Evolutionary conservation across 37 sponge, comb jelly and placozoan species (phyloP).

Genomic region (Trichoplax adhaerens): DNA sequence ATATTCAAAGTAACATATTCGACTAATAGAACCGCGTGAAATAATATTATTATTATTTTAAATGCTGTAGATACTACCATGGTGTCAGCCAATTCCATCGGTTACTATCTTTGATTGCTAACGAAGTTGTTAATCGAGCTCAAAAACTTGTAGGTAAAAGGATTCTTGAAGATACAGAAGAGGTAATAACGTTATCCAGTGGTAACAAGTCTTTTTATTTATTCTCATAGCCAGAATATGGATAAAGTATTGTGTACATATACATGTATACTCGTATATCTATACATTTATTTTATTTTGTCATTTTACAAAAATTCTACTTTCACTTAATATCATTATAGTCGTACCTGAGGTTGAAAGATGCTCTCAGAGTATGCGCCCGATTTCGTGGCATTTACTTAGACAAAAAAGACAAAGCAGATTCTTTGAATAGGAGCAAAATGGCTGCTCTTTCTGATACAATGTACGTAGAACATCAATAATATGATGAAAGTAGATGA

Average conservation of each 20-base stretch:
- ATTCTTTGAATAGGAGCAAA: not conserved
- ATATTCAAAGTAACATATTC: too few species aligned
- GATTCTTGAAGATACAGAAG: conserved; percentile 33
- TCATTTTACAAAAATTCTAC: conserved; percentile 2
- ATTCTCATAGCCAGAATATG: too few species aligned
- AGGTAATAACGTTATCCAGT: conserved; percentile 4
- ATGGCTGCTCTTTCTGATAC: too few species aligned
- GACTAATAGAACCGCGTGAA: too few species aligned
- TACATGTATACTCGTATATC: not conserved
- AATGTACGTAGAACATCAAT: too few species aligned
- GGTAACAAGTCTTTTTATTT: too few species aligned
- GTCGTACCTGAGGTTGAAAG: conserved; percentile 24
- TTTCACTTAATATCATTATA: not conserved
- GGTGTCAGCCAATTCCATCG: conserved; percentile 39
- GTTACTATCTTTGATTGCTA: conserved; percentile 39
- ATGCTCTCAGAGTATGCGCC: conserved; percentile 69
- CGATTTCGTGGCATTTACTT: conserved; percentile 53
- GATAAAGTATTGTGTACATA: too few species aligned
- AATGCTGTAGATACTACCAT: conserved; percentile 9
- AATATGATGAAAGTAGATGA: too few species aligned
- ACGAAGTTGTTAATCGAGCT: conserved; percentile 42
- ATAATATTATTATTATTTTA: too few species aligned
- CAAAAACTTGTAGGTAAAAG: conserved; percentile 35
- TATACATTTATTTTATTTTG: not conserved
- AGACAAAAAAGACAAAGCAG: conserved; percentile 32